phyloP scores from a whole-genome alignment of 2,888 invertebrate species.

The Harmothoe impar region DNA sequence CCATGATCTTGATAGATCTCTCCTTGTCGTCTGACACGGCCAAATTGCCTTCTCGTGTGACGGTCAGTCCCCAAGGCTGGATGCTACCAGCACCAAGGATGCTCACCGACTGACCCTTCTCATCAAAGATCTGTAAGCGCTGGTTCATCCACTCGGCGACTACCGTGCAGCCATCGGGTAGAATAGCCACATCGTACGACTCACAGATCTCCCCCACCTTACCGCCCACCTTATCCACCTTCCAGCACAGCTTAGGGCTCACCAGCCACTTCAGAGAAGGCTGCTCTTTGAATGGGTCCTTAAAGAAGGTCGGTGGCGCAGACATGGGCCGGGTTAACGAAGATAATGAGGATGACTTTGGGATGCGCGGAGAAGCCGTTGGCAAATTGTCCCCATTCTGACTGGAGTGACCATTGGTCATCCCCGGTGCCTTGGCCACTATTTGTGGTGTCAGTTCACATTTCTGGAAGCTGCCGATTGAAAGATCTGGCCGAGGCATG shows the following conservation, averaged over 20 bases:
- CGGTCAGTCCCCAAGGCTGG: slow-evolving; percentile 75
- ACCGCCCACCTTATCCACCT: slow-evolving; percentile 67
- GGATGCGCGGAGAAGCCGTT: slow-evolving; percentile 32
- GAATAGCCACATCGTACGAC: slow-evolving; percentile 69
- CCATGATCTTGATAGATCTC: slow-evolving; percentile 73
- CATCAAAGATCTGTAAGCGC: slow-evolving; percentile 73
- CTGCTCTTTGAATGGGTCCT: slow-evolving; percentile 60
- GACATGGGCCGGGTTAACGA: slow-evolving; percentile 56
- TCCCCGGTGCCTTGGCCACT: slow-evolving; percentile 62
- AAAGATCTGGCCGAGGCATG: slow-evolving; percentile 67
- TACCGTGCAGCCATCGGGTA: slow-evolving; percentile 71
- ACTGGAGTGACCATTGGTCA: slow-evolving; percentile 34
- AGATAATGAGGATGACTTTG: slow-evolving; percentile 21
- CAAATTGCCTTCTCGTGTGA: slow-evolving; percentile 72
- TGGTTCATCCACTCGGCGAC: slow-evolving; percentile 77
- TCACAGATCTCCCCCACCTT: slow-evolving; percentile 70
- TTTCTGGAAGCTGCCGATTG: slow-evolving; percentile 68
- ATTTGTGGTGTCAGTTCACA: slow-evolving; percentile 69
- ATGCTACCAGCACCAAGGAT: slow-evolving; percentile 71
- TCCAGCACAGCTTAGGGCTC: slow-evolving; percentile 67
- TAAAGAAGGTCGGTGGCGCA: slow-evolving; percentile 60
- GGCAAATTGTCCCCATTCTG: slow-evolving; percentile 21
- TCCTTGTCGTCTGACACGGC: slow-evolving; percentile 74
- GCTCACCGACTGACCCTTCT: slow-evolving; percentile 70
- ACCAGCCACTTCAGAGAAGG: slow-evolving; percentile 45